phyloP scores from a whole-genome alignment of 2,113 vertebrate genomes.

The Cathartes aura region DNA sequence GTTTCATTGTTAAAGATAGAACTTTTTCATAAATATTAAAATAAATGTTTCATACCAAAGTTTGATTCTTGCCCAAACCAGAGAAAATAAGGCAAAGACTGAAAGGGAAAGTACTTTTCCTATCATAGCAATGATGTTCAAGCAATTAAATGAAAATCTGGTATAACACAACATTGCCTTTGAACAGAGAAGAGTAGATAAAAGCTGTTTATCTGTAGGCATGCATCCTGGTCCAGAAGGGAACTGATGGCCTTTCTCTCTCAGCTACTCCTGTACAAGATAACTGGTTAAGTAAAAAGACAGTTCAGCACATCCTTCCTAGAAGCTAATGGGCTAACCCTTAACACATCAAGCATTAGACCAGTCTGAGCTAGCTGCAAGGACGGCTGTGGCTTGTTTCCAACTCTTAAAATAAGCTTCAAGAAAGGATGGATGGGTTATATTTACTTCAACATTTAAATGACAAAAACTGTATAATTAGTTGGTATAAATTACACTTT shows the following conservation, averaged over 20 bases:
- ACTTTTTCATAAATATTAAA: not conserved
- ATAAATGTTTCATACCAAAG: not conserved
- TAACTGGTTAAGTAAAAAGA: not conserved
- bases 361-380: not conserved
- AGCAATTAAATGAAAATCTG: not conserved
- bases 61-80: not conserved
- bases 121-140: not conserved
- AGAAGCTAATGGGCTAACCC: not conserved
- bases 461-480: constrained; percentile 22
- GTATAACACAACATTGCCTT: not conserved
- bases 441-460: constrained; percentile 60
- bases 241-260: not conserved
- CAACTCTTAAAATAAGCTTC: constrained; percentile 16
- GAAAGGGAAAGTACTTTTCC: not conserved
- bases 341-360: not conserved
- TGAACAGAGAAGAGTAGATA: not conserved
- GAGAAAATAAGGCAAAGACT: not conserved
- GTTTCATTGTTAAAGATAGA: not conserved
- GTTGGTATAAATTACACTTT: constrained; percentile 43
- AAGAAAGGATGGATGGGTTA: constrained; percentile 14
- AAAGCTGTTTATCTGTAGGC: not conserved
- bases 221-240: not conserved
- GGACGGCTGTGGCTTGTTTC: not conserved
- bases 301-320: not conserved
- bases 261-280: not conserved